These are phyloP conservation scores for Rhadina sibilatrix DNA, from an alignment of 2,113 vertebrate species.

Conservation along the genomic window DNA sequence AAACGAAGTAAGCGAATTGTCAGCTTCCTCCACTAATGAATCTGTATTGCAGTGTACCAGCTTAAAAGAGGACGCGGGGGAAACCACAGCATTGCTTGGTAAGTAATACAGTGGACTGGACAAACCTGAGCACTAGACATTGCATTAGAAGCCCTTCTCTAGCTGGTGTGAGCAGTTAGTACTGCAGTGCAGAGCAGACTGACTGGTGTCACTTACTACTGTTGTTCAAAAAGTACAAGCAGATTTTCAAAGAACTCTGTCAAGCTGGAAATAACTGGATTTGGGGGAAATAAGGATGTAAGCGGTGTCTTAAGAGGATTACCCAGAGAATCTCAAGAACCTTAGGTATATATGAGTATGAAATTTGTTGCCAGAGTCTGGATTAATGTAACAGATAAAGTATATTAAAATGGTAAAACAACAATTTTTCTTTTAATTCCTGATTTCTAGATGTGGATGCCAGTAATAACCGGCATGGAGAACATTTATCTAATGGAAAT, in stretches of 20 bases:
- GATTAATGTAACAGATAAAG: background rate
- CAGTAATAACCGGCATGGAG: constrained; percentile 56
- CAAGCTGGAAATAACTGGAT: background rate
- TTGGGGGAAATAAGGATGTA: background rate
- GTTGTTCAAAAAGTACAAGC: background rate
- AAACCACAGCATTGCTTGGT: constrained; percentile 77
- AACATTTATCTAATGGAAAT: constrained; percentile 56
- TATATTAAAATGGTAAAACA: background rate
- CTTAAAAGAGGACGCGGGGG: constrained; percentile 70
- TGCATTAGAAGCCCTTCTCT: background rate
- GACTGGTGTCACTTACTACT: background rate
- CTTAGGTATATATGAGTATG: background rate
- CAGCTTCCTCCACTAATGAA: constrained; percentile 55
- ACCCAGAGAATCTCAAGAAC: background rate
- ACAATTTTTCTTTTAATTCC: background rate
- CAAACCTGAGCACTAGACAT: background rate
- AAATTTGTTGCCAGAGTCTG: background rate
- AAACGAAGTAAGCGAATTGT: constrained; percentile 56
- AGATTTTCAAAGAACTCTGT: background rate
- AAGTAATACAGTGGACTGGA: background rate
- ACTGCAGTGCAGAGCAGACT: rapidly evolving
- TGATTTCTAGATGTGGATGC: constrained; percentile 58
- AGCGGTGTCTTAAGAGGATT: background rate
- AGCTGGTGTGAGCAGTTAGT: background rate
- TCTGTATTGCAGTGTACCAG: constrained; percentile 40